Conservation (phyloP, 37 sponge, comb jelly and placozoan species). For the Beroe forskalii region DNA sequence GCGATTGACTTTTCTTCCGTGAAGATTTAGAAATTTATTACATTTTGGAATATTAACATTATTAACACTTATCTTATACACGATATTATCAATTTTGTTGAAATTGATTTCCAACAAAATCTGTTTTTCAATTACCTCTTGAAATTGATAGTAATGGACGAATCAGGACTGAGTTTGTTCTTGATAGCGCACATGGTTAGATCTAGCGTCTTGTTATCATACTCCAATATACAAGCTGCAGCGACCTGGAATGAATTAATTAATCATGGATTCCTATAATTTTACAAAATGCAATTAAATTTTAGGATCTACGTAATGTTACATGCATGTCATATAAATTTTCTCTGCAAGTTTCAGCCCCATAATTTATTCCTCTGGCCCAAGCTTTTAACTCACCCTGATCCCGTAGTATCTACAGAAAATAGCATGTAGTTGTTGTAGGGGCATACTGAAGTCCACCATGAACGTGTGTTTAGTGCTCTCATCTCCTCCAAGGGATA, state of each 20-base stretch:
- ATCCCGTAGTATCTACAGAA: slow-evolving; percentile 83
- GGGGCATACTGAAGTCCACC: slow-evolving; percentile 85
- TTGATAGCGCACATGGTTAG: slow-evolving; percentile 20
- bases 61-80: no score
- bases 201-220: background rate
- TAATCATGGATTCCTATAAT: no score
- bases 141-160: slow-evolving; percentile 7
- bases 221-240: background rate
- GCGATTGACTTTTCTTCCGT: background rate
- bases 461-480: slow-evolving; percentile 40
- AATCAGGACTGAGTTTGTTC: slow-evolving; percentile 4
- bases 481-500: background rate
- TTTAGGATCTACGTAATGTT: no score
- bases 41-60: background rate
- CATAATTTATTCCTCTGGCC: no score
- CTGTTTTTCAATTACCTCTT: background rate
- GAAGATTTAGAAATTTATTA: background rate
- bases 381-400: slow-evolving; percentile 66
- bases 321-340: no score
- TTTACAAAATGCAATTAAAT: no score
- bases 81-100: no score
- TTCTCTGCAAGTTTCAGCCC: no score
- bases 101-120: no score
- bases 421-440: slow-evolving; percentile 70
- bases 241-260: slow-evolving; percentile 5